These are phyloP conservation scores for Montipora cactus DNA, from an alignment of 64 coral and sea anemone genomes.

Conservation along the genomic window DNA sequence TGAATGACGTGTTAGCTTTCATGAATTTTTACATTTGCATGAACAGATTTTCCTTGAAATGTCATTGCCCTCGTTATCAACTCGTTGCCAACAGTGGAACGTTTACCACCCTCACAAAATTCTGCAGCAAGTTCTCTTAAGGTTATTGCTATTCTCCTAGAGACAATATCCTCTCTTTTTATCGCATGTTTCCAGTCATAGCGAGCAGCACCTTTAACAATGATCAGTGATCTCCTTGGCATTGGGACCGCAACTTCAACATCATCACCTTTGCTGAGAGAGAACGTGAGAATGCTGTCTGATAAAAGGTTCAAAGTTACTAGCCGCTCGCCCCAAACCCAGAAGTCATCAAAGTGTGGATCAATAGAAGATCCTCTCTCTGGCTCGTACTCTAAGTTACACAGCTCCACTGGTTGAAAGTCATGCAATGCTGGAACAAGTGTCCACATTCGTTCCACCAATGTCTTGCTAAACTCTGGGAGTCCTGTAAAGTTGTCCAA, in stretches of 20 bases:
- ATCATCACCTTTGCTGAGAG: neutral
- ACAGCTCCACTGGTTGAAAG: conserved; percentile 90
- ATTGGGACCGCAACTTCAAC: conserved; percentile 78
- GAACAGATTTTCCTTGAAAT: conserved; percentile 85
- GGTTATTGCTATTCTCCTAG: conserved; percentile 91
- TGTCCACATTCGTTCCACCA: conserved; percentile 84
- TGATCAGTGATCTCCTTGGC: conserved; percentile 78
- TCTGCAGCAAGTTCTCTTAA: conserved; percentile 86
- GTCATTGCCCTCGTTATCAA: conserved; percentile 73
- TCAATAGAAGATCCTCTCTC: conserved; percentile 93
- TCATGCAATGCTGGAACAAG: conserved; percentile 57
- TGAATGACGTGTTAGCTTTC: neutral
- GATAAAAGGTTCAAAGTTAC: conserved; percentile 93
- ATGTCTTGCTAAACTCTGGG: conserved; percentile 78
- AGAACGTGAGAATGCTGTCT: conserved; percentile 72
- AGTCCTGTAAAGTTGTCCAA: conserved; percentile 84
- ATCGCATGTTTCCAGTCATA: conserved; percentile 93
- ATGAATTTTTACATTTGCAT: conserved; percentile 61
- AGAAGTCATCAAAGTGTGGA: conserved; percentile 93
- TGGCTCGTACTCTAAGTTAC: conserved; percentile 93
- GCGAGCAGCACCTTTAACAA: conserved; percentile 80
- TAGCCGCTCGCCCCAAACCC: conserved; percentile 94
- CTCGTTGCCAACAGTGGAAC: conserved; percentile 47
- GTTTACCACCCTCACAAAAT: conserved; percentile 68
- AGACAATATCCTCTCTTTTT: conserved; percentile 82